Evolutionary conservation across 1,140 invertebrate species (phyloP).

Genomic region (Drosophila saltans): DNA sequence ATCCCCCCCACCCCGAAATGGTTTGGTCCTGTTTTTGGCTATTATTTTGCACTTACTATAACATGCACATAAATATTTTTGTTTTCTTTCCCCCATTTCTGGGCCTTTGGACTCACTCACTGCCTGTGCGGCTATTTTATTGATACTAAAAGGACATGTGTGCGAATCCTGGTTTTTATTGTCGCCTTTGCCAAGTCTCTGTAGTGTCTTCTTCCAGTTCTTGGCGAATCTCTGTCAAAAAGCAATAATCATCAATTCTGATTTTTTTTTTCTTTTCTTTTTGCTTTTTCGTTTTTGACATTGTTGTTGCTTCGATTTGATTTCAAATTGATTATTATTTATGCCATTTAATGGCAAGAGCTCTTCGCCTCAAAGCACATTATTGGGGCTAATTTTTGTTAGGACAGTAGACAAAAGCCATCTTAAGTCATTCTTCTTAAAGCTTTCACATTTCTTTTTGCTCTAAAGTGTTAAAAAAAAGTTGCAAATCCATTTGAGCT

Average conservation of each 20-base stretch:
- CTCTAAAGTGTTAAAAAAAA: too few species aligned
- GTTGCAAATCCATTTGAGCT: too few species aligned
- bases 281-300: slow-evolving; percentile 16
- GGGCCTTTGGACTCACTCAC: too few species aligned
- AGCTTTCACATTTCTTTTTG: too few species aligned
- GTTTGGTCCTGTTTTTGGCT: slow-evolving; percentile 43
- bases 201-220: not conserved
- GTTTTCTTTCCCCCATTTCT: slow-evolving; percentile 35
- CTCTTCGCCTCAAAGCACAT: slow-evolving; percentile 2
- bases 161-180: slow-evolving; percentile 64
- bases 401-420: too few species aligned
- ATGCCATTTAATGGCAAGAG: slow-evolving; percentile 56
- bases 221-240: slow-evolving; percentile 80
- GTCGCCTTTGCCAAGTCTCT: slow-evolving; percentile 45
- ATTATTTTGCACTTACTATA: slow-evolving; percentile 83
- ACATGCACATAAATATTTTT: slow-evolving; percentile 82
- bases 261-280: slow-evolving; percentile 55
- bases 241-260: slow-evolving; percentile 83
- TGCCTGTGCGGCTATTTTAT: slow-evolving; percentile 72
- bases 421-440: too few species aligned
- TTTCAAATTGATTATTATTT: slow-evolving; percentile 83
- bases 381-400: not conserved
- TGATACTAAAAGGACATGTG: slow-evolving; percentile 74
- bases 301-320: slow-evolving; percentile 60
- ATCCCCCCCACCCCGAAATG: slow-evolving; percentile 7